phyloP scores from a whole-genome alignment of 2,888 invertebrate genomes.

The Elmis aenea region DNA sequence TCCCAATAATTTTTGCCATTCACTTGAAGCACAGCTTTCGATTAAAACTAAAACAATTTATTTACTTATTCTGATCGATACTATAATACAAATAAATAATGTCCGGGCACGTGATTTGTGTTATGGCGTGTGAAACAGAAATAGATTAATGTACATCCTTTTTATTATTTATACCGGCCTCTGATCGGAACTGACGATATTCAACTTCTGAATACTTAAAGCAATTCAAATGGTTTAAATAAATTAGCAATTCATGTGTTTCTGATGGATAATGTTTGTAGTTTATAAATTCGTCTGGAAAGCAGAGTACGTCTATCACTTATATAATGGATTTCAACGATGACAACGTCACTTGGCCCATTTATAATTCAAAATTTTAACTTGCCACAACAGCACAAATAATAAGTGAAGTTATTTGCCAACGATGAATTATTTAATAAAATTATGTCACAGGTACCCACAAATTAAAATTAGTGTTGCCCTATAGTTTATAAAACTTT shows the following conservation, averaged over 20 bases:
- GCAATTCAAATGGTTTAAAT: conserved; percentile 28
- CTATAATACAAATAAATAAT: conserved; percentile 1
- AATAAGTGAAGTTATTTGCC: too few relatives aligned
- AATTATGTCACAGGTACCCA: too few relatives aligned
- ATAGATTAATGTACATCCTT: conserved; percentile 19
- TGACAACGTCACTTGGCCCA: conserved; percentile 2
- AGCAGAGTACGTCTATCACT: conserved; percentile 12
- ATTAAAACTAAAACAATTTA: too few relatives aligned
- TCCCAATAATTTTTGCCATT: too few relatives aligned
- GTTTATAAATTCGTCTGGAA: conserved; percentile 24
- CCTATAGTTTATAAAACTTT: too few relatives aligned
- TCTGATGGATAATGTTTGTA: conserved; percentile 24
- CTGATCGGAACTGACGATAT: conserved; percentile 22
- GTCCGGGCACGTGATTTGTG: conserved; percentile 19
- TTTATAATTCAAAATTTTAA: conserved; percentile 1
- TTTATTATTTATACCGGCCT: conserved; percentile 10
- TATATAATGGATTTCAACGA: conserved; percentile 6
- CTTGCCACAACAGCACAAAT: too few relatives aligned
- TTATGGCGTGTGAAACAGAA: conserved; percentile 18
- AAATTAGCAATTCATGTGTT: conserved; percentile 28
- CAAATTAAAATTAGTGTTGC: too few relatives aligned
- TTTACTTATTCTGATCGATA: background rate
- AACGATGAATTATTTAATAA: too few relatives aligned
- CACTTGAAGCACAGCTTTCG: too few relatives aligned
- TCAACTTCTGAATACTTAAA: conserved; percentile 19